Evolutionary conservation across 2,797 vertebrate species (phyloP).

Genomic region (Danio aesculapii): DNA sequence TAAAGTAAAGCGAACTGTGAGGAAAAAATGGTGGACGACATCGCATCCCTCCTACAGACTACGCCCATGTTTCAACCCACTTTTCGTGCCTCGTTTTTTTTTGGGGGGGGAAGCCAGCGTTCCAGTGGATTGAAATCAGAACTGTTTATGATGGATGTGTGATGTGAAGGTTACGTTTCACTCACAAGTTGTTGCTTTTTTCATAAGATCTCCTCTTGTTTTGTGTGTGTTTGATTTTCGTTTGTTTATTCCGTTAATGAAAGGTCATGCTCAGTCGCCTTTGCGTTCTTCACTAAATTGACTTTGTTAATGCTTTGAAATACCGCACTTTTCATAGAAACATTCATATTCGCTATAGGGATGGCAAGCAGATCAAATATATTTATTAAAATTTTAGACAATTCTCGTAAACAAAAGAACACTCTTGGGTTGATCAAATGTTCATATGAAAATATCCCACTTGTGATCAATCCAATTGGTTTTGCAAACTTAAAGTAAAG

Average conservation of each 20-base stretch:
- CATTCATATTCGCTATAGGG: background rate
- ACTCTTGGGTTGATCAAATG: background rate
- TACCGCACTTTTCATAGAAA: constrained; percentile 11
- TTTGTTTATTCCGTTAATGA: background rate
- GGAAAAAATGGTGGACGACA: constrained; percentile 2
- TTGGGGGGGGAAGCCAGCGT: no score
- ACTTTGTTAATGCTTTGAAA: constrained; percentile 3
- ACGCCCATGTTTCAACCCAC: no score
- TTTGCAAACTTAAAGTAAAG: constrained; percentile 24
- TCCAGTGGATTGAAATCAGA: constrained; percentile 35
- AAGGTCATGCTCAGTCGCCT: constrained; percentile 27
- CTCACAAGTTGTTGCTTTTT: constrained; percentile 27
- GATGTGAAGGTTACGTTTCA: constrained; percentile 46
- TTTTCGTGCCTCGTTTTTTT: no score
- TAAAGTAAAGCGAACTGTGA: constrained; percentile 12
- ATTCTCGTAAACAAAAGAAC: constrained; percentile 10
- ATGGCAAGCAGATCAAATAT: constrained; percentile 12
- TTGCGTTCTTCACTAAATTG: constrained; percentile 15
- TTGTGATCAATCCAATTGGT: background rate
- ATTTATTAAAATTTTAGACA: constrained; percentile 14
- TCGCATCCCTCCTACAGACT: constrained; percentile 18
- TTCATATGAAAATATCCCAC: constrained; percentile 15
- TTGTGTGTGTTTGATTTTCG: constrained; percentile 2
- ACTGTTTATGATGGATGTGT: constrained; percentile 45
- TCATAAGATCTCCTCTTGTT: constrained; percentile 28